phyloP scores from a whole-genome alignment of 37 sponge, comb jelly and placozoan species.

The Agelas oroides region DNA sequence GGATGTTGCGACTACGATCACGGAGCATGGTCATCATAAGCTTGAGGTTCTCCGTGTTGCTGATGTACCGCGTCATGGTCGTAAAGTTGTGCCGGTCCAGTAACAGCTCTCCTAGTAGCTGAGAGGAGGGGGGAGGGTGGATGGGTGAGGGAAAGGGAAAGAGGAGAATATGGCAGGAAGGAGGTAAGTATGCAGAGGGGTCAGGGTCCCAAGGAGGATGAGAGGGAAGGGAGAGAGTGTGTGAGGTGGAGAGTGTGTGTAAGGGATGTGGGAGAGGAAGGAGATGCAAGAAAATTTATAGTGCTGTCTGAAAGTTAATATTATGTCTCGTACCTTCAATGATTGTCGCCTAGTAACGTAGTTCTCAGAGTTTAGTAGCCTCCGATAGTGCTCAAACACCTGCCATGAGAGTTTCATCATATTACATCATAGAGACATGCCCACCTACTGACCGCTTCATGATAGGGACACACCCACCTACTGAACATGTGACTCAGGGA shows the following conservation, averaged over 20 bases:
- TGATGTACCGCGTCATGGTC: slow-evolving; percentile 95
- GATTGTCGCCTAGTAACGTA: slow-evolving; percentile 98
- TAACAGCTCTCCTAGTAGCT: slow-evolving; percentile 97
- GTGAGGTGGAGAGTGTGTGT: background rate
- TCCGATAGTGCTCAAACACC: slow-evolving; percentile 89
- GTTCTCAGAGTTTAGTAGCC: slow-evolving; percentile 92
- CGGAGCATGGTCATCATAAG: slow-evolving; percentile 97
- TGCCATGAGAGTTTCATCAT: background rate
- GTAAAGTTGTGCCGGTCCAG: slow-evolving; percentile 98
- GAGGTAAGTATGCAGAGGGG: background rate
- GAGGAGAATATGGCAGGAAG: background rate
- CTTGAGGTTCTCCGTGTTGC: slow-evolving; percentile 96
- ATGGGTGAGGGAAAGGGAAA: background rate
- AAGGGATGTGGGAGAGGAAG: background rate
- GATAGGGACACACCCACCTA: too few species aligned
- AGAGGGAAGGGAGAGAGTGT: background rate
- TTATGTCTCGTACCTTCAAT: slow-evolving; percentile 77
- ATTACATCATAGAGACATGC: background rate
- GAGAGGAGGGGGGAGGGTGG: slow-evolving; percentile 5
- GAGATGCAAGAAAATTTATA: background rate
- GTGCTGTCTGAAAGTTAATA: too few species aligned
- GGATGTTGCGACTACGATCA: slow-evolving; percentile 92
- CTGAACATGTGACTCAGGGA: too few species aligned
- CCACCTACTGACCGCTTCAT: too few species aligned
- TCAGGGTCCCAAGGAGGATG: background rate